Conservation (phyloP, 1,140 invertebrate genomes). For the Aphis craccivora region DNA sequence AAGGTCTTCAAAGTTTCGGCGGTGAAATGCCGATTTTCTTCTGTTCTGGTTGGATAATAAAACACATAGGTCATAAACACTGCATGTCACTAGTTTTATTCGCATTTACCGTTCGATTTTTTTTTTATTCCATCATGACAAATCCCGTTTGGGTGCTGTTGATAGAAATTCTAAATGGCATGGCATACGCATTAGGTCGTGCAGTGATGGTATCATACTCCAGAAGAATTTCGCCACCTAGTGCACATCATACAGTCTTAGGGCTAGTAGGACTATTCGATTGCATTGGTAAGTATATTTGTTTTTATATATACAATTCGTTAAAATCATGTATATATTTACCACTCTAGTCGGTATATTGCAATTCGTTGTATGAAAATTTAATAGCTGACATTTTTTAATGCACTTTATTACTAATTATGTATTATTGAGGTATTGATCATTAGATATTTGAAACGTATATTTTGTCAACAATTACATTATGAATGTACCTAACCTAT, state of each 20-base stretch:
- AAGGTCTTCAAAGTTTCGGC: slow-evolving; percentile 80
- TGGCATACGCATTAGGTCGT: slow-evolving; percentile 89
- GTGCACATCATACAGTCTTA: slow-evolving; percentile 85
- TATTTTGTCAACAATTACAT: too few species aligned
- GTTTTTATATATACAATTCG: not conserved
- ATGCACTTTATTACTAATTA: too few species aligned
- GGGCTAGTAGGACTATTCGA: slow-evolving; percentile 76
- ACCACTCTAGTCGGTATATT: not conserved
- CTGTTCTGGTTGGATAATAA: slow-evolving; percentile 81
- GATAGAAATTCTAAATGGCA: slow-evolving; percentile 84
- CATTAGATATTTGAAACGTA: too few species aligned
- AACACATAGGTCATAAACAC: slow-evolving; percentile 81
- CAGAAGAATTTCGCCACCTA: slow-evolving; percentile 80
- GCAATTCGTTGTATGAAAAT: too few species aligned
- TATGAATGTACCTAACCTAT: too few species aligned
- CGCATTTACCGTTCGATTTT: slow-evolving; percentile 77
- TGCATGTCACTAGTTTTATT: slow-evolving; percentile 82
- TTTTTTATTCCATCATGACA: slow-evolving; percentile 80
- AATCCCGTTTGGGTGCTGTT: slow-evolving; percentile 85
- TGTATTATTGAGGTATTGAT: too few species aligned
- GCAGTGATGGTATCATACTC: slow-evolving; percentile 89
- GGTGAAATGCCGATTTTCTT: slow-evolving; percentile 91
- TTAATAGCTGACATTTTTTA: too few species aligned
- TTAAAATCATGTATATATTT: not conserved
- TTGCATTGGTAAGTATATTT: not conserved